Conservation (phyloP, 2,888 invertebrate genomes). For the Nasonia oneida region DNA sequence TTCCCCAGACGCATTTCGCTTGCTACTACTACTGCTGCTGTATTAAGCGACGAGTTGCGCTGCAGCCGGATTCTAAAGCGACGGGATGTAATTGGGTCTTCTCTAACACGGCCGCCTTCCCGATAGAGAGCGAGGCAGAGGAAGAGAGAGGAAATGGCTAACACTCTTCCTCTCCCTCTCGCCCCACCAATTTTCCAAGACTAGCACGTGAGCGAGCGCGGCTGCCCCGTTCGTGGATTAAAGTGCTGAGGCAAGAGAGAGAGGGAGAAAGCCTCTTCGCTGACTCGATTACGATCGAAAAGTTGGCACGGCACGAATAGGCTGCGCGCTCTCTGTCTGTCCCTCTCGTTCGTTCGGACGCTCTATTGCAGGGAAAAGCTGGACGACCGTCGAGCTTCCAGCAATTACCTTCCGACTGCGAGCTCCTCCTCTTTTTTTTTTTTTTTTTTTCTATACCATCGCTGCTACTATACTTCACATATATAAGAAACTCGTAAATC, state of each 20-base stretch:
- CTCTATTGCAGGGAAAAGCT: slow-evolving; percentile 43
- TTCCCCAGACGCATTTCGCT: slow-evolving; percentile 35
- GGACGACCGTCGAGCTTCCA: slow-evolving; percentile 52
- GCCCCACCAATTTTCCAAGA: slow-evolving; percentile 54
- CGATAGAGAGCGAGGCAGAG: neutral
- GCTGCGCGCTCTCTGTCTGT: slow-evolving; percentile 14
- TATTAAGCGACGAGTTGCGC: slow-evolving; percentile 31
- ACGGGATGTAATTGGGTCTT: slow-evolving; percentile 71
- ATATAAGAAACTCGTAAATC: slow-evolving; percentile 34
- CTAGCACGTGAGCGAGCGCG: neutral
- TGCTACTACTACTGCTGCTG: neutral
- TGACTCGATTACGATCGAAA: slow-evolving; percentile 61
- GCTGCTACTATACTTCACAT: neutral
- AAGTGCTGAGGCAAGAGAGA: slow-evolving; percentile 55
- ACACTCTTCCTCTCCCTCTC: slow-evolving; percentile 16
- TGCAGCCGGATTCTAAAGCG: slow-evolving; percentile 64
- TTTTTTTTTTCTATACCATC: too few species aligned
- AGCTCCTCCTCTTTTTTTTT: neutral
- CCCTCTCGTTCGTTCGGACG: neutral
- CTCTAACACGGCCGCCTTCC: slow-evolving; percentile 52
- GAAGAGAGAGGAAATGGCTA: neutral
- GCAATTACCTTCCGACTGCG: slow-evolving; percentile 56
- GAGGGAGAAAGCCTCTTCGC: slow-evolving; percentile 48
- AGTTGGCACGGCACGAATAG: slow-evolving; percentile 54
- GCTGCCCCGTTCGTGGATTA: slow-evolving; percentile 47